Evolutionary conservation across 2,797 vertebrate genomes (phyloP), one percentile per base, ranked within the genome.

Genomic region (Botia kubotai): DNA sequence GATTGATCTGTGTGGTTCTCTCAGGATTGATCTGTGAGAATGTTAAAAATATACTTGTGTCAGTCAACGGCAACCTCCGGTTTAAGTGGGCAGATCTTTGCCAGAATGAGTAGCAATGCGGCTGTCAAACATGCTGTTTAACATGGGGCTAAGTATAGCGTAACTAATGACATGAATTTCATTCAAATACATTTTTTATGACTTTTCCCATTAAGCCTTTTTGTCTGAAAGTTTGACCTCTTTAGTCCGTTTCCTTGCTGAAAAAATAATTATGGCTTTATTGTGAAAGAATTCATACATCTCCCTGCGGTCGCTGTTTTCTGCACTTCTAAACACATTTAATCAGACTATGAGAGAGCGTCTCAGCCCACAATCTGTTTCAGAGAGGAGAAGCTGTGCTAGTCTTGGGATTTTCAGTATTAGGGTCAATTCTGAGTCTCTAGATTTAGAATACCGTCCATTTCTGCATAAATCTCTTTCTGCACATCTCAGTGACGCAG

Each of bases 391-490:
- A 66, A 72, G 66, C 77, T 55, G 48, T 66, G 77, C 69, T 80
- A 80, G 66, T 80, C 77, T 58, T 1, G 12, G 43, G 77, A 63
- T 29, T 43, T 72, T 63, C 33, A 57, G 60, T 68, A 53, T 79
- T 79, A 65, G 58, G 14, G 1, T n/a, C 39, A 60, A 72, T 65
- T 21, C n/a, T 57, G n/a, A 57, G n/a, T 60, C 69, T 79, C 58
- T 17, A 79, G 69, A 72, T 72, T 79, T 65, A 43, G 23, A 50
- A 65, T 72, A 72, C 65, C 65, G 77, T 72, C 77, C 69, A 72
- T 72, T 72, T 80, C 48, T 26, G 48, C 68, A 79, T 66, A 79
- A 79, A 79, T 79, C 77, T 55, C 33, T n/a, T 65, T 29, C 53
- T 57, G 75, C 50, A 12, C 48, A 57, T 77, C 65, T 80, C 69